Base-by-base conservation (phyloP, 2,888 invertebrate genomes). In the Nebria brevicollis region DNA sequence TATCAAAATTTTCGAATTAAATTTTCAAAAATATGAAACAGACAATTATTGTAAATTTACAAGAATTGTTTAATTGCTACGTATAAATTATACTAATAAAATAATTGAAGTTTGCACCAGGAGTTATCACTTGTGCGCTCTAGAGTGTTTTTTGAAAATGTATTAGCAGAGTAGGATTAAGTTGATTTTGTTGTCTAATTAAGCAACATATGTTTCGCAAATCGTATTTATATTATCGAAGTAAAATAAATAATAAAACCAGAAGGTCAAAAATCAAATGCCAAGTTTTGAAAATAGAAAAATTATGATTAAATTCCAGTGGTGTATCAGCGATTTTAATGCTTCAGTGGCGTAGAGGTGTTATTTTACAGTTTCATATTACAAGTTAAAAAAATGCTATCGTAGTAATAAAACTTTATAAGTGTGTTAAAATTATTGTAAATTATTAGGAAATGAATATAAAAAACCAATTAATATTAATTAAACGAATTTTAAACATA, bases 271-370 rank as follows among this genome's bases (percentile, higher is more conserved):
- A 54, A 54, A 54, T 13, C 54, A 54, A 54, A 54, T 54, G 54
- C 54, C 54, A 54, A 54, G 54, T 54, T 54, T 54, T 54, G 54
- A 54, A 54, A 54, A 6, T 54, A 54, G 4, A 54, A 54, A 54
- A 54, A 54, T 54, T 54, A 8, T 54, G 54, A 54, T 54, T 11
- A 54, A 54, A 54, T 54, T 8, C 54, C 54, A 54, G 54, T 54
- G 54, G 54, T 54, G 54, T 54, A 54, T 54, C 54, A 54, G 54
- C 54, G 54, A 54, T 54, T 54, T 54, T 54, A 54, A 54, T 54
- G 54, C 54, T 8, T 54, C 54, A 54, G 54, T 54, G 54, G 54
- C 54, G 54, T 54, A 13, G 11, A 54, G 54, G 54, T 54, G 54
- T 54, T 54, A 54, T 54, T 54, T 54, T 11, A 54, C 54, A 54